Evolutionary conservation across 2,113 vertebrate genomes (phyloP), one percentile per base, ranked within the genome.

Genomic region (Holacanthus passer): DNA sequence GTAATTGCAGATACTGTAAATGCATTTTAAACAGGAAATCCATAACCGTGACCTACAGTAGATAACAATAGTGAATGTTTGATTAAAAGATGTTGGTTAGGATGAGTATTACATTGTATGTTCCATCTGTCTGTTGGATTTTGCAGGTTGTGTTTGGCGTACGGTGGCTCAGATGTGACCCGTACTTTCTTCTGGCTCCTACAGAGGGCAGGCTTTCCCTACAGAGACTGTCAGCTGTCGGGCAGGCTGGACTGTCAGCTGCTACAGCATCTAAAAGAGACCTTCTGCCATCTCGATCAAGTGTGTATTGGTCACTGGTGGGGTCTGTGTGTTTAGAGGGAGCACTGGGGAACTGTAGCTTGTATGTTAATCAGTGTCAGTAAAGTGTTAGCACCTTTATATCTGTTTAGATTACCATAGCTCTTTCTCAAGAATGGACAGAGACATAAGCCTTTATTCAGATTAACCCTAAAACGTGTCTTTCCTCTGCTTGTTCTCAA

Each of bases 151-250:
- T 97, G 97, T 92, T 95, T 99, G 87, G 96, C 97, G 0, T 99
- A 99, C 5, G 98, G 97, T 2, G 98, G 98, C 12, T 96, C 97
- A 66, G 98, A 99, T 17, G 97, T 99, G 77, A 99, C 97, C 0
- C 94, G 98, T 1, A 97, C 97, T 79, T 97, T 99, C 91, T 98
- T 97, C 66, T 99, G 97, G 98, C 96, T 99, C 73, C 97, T 99
- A 95, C 98, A 99, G 88, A 94, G 97, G 85, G 97, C 97, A 0
- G 97, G 97, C 1, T 99, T 99, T 86, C 98, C 98, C 27, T 99
- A 99, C 3, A 96, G 97, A 94, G 98, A 99, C 60, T 99, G 98
- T 87, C 97, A 98, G 85, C 87, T 99, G 79, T 90, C 95, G 60
- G 98, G 93, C 82, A 96, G 95, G 75, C 93, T 97, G 90, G 97